Evolutionary conservation across 2,888 invertebrate genomes (phyloP), one percentile per base, ranked within the genome.

Genomic region (Chromoteleia sp.): DNA sequence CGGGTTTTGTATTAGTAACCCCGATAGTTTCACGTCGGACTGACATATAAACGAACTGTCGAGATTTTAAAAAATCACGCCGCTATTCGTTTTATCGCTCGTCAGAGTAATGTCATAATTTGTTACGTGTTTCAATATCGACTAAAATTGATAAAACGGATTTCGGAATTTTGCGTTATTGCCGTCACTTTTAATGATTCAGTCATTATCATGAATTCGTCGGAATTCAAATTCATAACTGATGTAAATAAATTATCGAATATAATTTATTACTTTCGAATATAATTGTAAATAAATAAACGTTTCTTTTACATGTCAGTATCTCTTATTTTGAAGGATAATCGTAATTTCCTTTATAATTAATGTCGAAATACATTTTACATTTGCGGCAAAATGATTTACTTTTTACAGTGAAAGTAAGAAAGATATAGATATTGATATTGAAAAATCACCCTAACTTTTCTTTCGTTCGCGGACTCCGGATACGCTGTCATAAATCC

Each of bases 1-100:
- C 75, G 30, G 25, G 63, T 75, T 75, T 75, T 58, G 75, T 59
- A 54, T 75, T 29, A 52, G 41, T 75, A 75, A 75, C 67, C 75
- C 67, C 75, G 75, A 75, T 75, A 65, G 75, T 39, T 75, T 45
- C 52, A 36, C 29, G 36, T 65, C 39, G 29, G 15, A 65, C 45
- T 65, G 45, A 56, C 74, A 74, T 41, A 74, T 41, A 56, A 63
- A 74, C 65, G 48, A 65, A 65, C 45, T 41, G 54, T 43, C 43
- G 54, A 54, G 52, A 25, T 41, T 56, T 29, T 30, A 19, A 59
- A 71, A 71, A 71, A 71, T 59, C 59, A 39, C 56, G 14, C 14
- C 15, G n/a, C 54, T 17, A 54, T 54, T 45, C 56, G 48, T 21
- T 56, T 70, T 58, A 56, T 70, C 29, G 41, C 45, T 45, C 48